phyloP scores from a whole-genome alignment of 2,888 invertebrate species.

The Leptinotarsa rubiginosa region DNA sequence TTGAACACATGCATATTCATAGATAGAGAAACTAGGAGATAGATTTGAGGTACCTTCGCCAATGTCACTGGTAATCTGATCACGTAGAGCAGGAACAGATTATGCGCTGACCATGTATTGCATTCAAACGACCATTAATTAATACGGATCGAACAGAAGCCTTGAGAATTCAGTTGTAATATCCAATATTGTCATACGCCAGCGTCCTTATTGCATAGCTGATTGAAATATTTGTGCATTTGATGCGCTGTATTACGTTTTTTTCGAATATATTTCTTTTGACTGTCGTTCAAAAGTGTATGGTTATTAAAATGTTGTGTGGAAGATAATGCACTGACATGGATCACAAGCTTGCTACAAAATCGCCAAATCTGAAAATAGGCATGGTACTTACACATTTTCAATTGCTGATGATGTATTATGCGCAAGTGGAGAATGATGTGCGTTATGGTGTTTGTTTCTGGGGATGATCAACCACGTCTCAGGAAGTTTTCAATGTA shows the following conservation, averaged over 20 bases:
- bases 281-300: neutral
- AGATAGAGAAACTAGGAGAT: neutral
- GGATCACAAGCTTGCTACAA: no score
- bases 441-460: no score
- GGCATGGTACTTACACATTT: no score
- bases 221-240: neutral
- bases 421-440: no score
- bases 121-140: slow-evolving; percentile 24
- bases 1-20: neutral
- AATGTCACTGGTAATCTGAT: slow-evolving; percentile 5
- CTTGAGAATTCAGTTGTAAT: slow-evolving; percentile 9
- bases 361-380: no score
- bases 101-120: slow-evolving; percentile 22
- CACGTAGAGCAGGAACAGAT: slow-evolving; percentile 18
- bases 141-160: slow-evolving; percentile 23
- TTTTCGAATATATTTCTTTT: neutral
- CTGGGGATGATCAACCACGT: no score
- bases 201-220: neutral
- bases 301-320: no score
- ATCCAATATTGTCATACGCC: neutral
- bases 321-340: no score
- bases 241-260: neutral
- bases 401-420: no score
- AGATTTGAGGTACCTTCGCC: neutral
- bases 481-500: no score